Base-by-base conservation (phyloP, 2,797 vertebrate species). In the Crenichthys baileyi region DNA sequence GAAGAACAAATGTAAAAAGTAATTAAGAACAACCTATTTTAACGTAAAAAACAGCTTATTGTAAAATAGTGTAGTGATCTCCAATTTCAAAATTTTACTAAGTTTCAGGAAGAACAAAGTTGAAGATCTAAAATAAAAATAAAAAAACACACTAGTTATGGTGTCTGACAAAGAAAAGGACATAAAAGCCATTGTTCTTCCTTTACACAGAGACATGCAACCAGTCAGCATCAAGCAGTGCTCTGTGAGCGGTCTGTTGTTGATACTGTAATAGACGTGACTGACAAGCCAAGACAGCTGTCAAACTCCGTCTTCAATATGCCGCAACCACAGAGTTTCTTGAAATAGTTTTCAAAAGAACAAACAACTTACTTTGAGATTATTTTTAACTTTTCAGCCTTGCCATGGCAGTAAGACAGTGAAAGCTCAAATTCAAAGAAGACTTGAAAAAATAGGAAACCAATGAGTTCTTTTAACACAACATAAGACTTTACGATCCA, bases 261-360 rank as follows among this genome's bases (percentile, higher is more conserved):
- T 89, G 90, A 92, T 90, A 90, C 88, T 87, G 90, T 90, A 90
- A 89, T 89, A 84, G 77, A 86, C 80, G 76, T 90, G 92, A 91
- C 61, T 90, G 92, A 90, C 90, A 81, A 89, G 89, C 88, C 89
- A 88, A 72, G 76, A 85, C 89, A 83, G 87, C 88, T 88, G 89
- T 87, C 90, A 89, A 78, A 84, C 61, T 73, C 81, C 84, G 73
- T 75, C 58, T 58, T 75, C 73, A 75, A 75, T 75, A 75, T 63
- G 88, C 81, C 80, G 79, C 77, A 77, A 31, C 75, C 83, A n/a
- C 76, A 78, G 79, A 41, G 13, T 70, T 83, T 73, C 70, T 44
- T 71, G 63, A 88, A 78, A 79, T 74, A 61, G 70, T 46, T 58
- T 51, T 56, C 41, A 70, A 79, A 56, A 65, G 71, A 87, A 22